Percentiles rank a stretch among this genome's conserved stretches.
These are phyloP conservation scores for Drosophila pruinosa DNA, from an alignment of 1,140 invertebrate species.

Conservation along the genomic window DNA sequence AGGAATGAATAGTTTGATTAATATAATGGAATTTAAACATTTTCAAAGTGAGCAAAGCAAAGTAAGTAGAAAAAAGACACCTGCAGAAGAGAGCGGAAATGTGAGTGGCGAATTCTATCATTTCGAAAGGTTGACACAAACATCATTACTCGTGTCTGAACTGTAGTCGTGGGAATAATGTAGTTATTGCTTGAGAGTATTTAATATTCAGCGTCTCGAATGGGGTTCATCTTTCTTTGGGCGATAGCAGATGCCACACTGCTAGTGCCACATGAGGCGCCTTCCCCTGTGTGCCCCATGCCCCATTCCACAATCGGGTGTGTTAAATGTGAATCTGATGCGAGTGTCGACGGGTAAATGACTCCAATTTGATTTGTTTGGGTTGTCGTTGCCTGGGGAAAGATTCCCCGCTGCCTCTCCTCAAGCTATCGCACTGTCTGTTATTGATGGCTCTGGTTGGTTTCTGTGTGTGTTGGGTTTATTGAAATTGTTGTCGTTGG, in stretches of 20 bases:
- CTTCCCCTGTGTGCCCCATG: slow-evolving; percentile 1
- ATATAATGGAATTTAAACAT: too few species aligned
- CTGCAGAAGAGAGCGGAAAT: not conserved
- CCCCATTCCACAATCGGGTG: not conserved
- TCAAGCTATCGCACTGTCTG: slow-evolving; percentile 3
- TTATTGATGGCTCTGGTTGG: slow-evolving; percentile 51
- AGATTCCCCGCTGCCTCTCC: not conserved
- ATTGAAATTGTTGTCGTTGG: slow-evolving; percentile 52
- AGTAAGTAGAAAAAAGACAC: too few species aligned
- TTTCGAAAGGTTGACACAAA: not conserved
- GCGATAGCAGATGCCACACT: slow-evolving; percentile 16
- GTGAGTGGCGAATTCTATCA: not conserved
- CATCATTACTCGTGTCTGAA: not conserved
- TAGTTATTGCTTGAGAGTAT: slow-evolving; percentile 16
- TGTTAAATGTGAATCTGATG: slow-evolving; percentile 12
- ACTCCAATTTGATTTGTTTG: slow-evolving; percentile 80
- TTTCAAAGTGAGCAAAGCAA: not conserved
- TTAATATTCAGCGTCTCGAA: not conserved
- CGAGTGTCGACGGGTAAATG: slow-evolving; percentile 73
- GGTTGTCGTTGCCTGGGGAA: slow-evolving; percentile 25
- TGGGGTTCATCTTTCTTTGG: not conserved
- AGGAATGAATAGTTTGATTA: too few species aligned
- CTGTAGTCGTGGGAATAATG: not conserved
- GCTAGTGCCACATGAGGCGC: not conserved
- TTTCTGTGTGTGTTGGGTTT: too few species aligned